Evolutionary conservation across 2,113 vertebrate genomes (phyloP).

Genomic region (Amphiprion ocellaris): DNA sequence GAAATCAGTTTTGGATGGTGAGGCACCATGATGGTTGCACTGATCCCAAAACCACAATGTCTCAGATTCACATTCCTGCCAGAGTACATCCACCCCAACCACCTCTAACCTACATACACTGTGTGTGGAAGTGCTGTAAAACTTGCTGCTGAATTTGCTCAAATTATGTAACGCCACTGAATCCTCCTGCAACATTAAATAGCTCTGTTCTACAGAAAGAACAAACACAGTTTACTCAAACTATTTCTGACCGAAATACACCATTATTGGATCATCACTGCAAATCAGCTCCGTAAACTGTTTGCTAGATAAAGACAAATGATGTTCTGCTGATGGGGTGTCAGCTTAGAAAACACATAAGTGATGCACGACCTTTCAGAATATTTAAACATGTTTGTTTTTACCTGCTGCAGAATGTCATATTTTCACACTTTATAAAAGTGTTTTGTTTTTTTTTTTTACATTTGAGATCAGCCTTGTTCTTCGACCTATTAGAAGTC

Average conservation of each 20-base stretch:
- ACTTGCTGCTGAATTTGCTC: not conserved
- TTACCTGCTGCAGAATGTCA: not conserved
- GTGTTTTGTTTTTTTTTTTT: too few species aligned
- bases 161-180: not conserved
- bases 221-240: too few species aligned
- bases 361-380: not conserved
- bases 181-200: too few species aligned
- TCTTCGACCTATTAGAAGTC: not conserved
- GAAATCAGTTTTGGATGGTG: slow-evolving; percentile 1
- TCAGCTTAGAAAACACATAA: too few species aligned
- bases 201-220: too few species aligned
- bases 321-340: too few species aligned
- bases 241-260: too few species aligned
- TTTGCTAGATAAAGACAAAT: too few species aligned
- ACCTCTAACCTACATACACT: not conserved
- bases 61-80: slow-evolving; percentile 3
- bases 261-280: too few species aligned
- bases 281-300: too few species aligned
- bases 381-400: not conserved
- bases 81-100: not conserved
- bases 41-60: slow-evolving; percentile 4
- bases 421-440: not conserved
- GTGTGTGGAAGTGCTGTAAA: not conserved
- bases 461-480: not conserved
- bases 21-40: not conserved